Evolutionary conservation across 2,113 vertebrate genomes (phyloP), one percentile per base, ranked within the genome.

Genomic region (Takifugu flavidus): DNA sequence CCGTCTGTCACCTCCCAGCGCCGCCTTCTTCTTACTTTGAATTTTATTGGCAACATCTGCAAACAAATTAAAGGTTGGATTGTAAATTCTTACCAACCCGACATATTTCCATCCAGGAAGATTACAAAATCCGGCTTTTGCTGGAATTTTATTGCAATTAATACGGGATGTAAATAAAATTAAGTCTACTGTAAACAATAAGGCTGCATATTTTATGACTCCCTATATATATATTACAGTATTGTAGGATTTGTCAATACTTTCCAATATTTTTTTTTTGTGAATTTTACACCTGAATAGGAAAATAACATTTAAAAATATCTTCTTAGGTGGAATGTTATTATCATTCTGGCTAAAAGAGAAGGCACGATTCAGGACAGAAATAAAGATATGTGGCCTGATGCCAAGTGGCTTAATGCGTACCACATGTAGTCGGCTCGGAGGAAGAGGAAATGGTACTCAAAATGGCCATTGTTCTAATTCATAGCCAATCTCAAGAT

Each of bases 401-500:
- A 84, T 89, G 82, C 75, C 72, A 82, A 62, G 64, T 62, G 77
- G 74, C 64, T 74, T 90, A 89, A 91, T 90, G 78, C 74, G 50
- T 81, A 82, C 84, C 82, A 88, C 85, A 86, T 90, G 86, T 78
- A 77, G 77, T 56, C 54, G 56, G 67, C 81, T 73, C 65, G 44
- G 62, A 87, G 82, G 77, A 87, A 74, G 61, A 86, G 87, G 88
- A 89, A 87, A 82, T 81, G 67, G 79, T 67, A 74, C 84, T 88
- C 82, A 80, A 86, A 89, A 72, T 84, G 44, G 53, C 83, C 81
- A 83, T 88, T 88, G 75, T 90, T 92, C 88, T 91, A 90, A 93
- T 88, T 93, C 92, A 92, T 89, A 90, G 86, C 74, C 89, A 89
- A 92, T 92, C 91, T 84, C 87, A 89, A 93, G 91, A 85, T 79